Conservation (phyloP, 2,113 vertebrate genomes). For the Macrotus californicus region DNA sequence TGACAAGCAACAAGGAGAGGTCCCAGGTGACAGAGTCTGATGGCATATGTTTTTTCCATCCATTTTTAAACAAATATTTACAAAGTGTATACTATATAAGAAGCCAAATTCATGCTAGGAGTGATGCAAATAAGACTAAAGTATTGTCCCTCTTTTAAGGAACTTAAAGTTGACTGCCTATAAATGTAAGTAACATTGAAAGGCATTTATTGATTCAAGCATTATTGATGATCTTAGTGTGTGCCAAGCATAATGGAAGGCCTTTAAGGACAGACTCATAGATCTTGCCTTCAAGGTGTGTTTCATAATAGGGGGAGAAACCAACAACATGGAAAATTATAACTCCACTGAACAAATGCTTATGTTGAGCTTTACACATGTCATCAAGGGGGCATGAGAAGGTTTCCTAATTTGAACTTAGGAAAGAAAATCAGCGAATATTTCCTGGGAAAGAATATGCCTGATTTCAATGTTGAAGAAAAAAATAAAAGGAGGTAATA, state of each 20-base stretch:
- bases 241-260: not conserved
- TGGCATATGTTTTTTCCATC: not conserved
- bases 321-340: not conserved
- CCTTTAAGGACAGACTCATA: not conserved
- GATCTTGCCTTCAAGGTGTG: not conserved
- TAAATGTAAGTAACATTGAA: conserved; percentile 1
- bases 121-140: conserved; percentile 2
- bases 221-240: not conserved
- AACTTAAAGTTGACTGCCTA: not conserved
- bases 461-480: not conserved
- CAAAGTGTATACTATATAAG: not conserved
- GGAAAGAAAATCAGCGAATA: not conserved
- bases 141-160: not conserved
- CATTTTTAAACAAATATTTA: not conserved
- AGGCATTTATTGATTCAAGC: not conserved
- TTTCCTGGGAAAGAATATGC: not conserved
- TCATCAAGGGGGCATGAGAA: not conserved
- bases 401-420: not conserved
- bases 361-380: not conserved
- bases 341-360: not conserved
- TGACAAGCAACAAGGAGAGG: not conserved
- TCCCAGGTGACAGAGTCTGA: not conserved
- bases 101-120: not conserved
- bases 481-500: not conserved
- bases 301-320: not conserved